Conservation (phyloP, 2,797 vertebrate species). For the Prionace glauca region DNA sequence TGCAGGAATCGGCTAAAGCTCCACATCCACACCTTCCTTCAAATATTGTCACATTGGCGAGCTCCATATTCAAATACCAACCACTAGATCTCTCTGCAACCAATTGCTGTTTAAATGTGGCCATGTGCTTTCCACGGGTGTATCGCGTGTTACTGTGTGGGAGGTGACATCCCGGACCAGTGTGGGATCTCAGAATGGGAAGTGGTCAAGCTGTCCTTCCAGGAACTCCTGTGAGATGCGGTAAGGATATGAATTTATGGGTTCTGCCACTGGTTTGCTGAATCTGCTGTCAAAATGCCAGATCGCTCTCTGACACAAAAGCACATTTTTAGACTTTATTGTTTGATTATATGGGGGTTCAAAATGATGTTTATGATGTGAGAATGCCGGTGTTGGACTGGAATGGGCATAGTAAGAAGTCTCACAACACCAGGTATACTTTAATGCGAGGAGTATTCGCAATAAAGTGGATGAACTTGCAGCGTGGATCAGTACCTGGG, state of each 20-base stretch:
- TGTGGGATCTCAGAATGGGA: not conserved
- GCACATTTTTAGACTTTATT: not conserved
- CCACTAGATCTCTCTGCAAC: not conserved
- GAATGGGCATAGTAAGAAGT: no score
- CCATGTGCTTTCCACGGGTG: not conserved
- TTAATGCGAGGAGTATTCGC: no score
- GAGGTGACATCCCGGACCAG: not conserved
- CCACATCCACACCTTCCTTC: not conserved
- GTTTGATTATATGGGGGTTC: not conserved
- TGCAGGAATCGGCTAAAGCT: not conserved
- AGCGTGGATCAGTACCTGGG: no score
- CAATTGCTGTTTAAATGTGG: not conserved
- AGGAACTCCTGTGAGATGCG: not conserved
- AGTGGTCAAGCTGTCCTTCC: no score
- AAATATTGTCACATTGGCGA: not conserved
- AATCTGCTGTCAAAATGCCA: not conserved
- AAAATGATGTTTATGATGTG: not conserved
- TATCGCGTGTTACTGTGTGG: not conserved
- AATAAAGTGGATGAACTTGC: no score
- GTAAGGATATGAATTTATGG: not conserved
- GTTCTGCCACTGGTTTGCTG: no score
- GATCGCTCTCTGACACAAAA: not conserved
- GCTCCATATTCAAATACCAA: not conserved
- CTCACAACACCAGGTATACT: no score
- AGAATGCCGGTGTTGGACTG: no score